These are phyloP conservation scores for Ophion ventricosus DNA, from an alignment of 2,888 invertebrate genomes.

Conservation along the genomic window DNA sequence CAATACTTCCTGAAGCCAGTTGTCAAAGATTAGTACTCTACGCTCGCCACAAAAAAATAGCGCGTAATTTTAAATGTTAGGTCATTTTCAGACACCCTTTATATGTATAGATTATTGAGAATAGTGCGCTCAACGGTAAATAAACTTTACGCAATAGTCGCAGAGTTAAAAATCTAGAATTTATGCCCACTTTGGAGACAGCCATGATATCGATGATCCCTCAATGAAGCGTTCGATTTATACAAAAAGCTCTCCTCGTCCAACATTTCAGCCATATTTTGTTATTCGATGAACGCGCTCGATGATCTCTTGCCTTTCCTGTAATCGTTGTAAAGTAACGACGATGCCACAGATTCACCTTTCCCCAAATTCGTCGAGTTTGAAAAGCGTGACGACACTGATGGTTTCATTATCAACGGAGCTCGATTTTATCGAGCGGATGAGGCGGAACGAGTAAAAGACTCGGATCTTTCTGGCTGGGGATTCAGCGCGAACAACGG, in stretches of 20 bases:
- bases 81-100: too few relatives aligned
- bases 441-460: constrained; percentile 33
- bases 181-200: background rate
- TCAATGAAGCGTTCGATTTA: constrained; percentile 37
- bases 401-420: background rate
- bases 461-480: constrained; percentile 39
- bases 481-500: constrained; percentile 57
- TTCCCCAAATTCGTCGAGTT: background rate
- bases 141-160: too few relatives aligned
- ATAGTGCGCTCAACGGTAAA: too few relatives aligned
- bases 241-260: constrained; percentile 23
- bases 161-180: too few relatives aligned
- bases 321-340: background rate
- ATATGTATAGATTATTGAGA: too few relatives aligned
- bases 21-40: too few relatives aligned
- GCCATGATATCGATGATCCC: background rate
- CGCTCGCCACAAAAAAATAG: too few relatives aligned
- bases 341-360: background rate
- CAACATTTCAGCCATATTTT: background rate
- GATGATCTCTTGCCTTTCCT: background rate
- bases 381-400: background rate
- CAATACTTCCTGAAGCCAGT: too few relatives aligned
- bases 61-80: too few relatives aligned
- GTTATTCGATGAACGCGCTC: background rate
- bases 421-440: background rate